phyloP scores from a whole-genome alignment of 2,113 vertebrate species.

The Casuarius casuarius region DNA sequence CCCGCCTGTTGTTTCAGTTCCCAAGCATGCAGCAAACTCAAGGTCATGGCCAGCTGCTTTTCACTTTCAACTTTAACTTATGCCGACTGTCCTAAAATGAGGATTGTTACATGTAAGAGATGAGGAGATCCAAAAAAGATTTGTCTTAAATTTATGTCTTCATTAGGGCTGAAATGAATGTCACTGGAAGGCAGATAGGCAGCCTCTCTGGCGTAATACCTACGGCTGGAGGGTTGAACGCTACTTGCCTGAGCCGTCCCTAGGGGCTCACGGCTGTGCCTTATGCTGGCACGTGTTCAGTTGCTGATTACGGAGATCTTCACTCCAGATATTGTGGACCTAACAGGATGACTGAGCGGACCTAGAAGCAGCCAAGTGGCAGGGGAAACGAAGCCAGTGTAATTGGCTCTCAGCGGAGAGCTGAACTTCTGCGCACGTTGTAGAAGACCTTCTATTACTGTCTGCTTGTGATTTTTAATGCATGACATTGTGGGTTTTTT shows the following conservation, averaged over 20 bases:
- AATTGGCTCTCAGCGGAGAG: background rate
- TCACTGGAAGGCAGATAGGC: background rate
- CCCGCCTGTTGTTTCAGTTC: background rate
- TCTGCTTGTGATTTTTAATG: background rate
- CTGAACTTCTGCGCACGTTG: rapidly evolving
- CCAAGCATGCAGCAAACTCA: rapidly evolving
- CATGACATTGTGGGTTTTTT: rapidly evolving
- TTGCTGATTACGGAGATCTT: background rate
- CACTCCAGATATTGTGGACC: background rate
- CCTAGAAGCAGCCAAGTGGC: background rate
- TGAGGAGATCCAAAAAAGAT: background rate
- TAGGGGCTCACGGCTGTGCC: background rate
- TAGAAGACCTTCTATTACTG: background rate
- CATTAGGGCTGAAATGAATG: background rate
- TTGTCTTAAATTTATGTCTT: rapidly evolving
- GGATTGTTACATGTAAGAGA: background rate
- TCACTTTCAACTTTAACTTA: background rate
- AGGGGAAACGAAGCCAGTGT: background rate
- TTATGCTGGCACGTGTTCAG: background rate
- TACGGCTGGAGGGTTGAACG: background rate
- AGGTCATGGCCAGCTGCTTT: background rate
- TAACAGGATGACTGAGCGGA: background rate
- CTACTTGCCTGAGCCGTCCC: background rate
- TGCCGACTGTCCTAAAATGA: rapidly evolving
- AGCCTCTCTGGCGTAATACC: background rate